Evolutionary conservation across 1,140 invertebrate species (phyloP).

Genomic region (Oncopodura yosiiana): DNA sequence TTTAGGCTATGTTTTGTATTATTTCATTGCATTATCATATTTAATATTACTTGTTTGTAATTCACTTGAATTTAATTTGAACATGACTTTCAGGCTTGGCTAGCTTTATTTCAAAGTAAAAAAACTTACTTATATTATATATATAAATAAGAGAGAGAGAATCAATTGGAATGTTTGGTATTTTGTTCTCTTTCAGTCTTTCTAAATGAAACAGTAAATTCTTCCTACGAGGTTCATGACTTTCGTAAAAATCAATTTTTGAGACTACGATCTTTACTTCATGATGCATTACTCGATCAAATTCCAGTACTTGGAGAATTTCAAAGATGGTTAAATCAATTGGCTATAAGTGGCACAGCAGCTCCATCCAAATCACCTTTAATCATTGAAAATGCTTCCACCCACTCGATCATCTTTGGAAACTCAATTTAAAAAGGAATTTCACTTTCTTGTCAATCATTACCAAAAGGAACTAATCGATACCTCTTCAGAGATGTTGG

Average conservation of each 20-base stretch:
- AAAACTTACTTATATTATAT: background rate
- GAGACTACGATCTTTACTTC: constrained; percentile 51
- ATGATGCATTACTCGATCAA: constrained; percentile 59
- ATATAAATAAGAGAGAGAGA: background rate
- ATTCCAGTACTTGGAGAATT: constrained; percentile 61
- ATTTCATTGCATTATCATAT: too few relatives aligned
- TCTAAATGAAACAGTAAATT: constrained; percentile 10
- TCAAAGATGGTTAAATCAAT: constrained; percentile 54
- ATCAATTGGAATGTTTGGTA: background rate
- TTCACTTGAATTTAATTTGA: too few relatives aligned
- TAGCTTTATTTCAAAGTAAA: constrained; percentile 25
- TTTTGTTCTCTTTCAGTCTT: constrained; percentile 11
- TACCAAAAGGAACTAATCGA: constrained; percentile 20
- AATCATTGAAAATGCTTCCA: constrained; percentile 51
- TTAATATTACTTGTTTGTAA: too few relatives aligned
- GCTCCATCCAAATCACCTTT: constrained; percentile 39
- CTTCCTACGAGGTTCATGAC: constrained; percentile 56
- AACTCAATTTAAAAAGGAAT: constrained; percentile 9
- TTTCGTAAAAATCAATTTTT: constrained; percentile 52
- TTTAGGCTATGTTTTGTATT: too few relatives aligned
- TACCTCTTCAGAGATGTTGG: constrained; percentile 6
- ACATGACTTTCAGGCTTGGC: too few relatives aligned
- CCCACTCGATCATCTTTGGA: constrained; percentile 20
- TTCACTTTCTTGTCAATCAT: constrained; percentile 5
- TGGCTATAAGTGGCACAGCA: constrained; percentile 38